A percentile compares a stretch with the other conserved stretches of the same genome.
Conservation (phyloP, 2,113 vertebrate genomes). For the Mola mola region DNA sequence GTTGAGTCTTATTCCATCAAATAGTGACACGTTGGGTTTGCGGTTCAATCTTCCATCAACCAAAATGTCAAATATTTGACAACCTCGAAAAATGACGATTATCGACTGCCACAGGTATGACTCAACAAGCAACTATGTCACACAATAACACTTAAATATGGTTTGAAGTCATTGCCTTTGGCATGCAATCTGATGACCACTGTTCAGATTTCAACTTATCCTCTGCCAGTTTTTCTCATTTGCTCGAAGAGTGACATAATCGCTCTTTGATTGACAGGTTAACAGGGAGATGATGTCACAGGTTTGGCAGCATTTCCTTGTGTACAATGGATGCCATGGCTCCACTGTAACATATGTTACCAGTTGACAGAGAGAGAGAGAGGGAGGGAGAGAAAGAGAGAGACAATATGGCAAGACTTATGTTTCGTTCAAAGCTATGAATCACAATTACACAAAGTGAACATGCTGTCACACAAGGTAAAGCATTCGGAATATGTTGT, state of each 20-base stretch:
- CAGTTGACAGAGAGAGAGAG: conserved; percentile 12
- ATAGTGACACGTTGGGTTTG: too few relatives aligned
- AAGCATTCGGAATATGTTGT: not conserved
- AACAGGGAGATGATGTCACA: conserved; percentile 15
- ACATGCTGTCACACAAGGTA: not conserved
- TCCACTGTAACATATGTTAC: not conserved
- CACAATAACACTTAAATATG: too few relatives aligned
- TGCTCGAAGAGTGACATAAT: conserved; percentile 5
- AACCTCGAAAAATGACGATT: too few relatives aligned
- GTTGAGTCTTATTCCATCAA: too few relatives aligned
- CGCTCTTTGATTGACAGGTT: conserved; percentile 54
- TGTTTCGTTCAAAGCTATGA: not conserved
- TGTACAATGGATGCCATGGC: not conserved
- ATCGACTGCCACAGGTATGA: too few relatives aligned
- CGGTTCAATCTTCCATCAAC: too few relatives aligned
- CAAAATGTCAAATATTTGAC: too few relatives aligned
- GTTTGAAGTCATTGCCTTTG: too few relatives aligned
- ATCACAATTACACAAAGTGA: conserved; percentile 11
- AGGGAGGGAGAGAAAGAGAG: conserved; percentile 13
- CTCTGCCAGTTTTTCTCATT: not conserved
- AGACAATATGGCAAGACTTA: not conserved
- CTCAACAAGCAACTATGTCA: too few relatives aligned
- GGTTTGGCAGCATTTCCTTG: conserved; percentile 26
- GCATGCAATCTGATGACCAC: too few relatives aligned
- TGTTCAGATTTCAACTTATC: too few relatives aligned